Evolutionary conservation across 1,140 invertebrate genomes (phyloP), one percentile per base, ranked within the genome.

Genomic region (Euwallacea fornicatus): DNA sequence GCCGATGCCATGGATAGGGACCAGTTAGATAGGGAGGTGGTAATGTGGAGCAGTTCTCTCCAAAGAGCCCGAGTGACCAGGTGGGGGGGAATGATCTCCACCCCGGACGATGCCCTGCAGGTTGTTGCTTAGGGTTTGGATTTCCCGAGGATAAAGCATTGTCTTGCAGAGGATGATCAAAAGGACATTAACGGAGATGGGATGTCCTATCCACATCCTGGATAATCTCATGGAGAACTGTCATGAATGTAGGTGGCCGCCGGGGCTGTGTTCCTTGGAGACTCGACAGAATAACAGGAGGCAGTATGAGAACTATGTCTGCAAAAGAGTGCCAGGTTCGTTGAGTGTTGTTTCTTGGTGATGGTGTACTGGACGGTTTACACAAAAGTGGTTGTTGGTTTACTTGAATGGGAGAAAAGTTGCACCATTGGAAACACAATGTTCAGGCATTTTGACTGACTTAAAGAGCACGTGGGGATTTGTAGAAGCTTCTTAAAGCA

Each of bases 61-160:
- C 87, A 92, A 11, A 83, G 93, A 60, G 96, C 96, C 1, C 83
- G 94, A 74, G 95, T 98, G 41, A 96, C 94, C 1, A 85, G 96
- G 62, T 98, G 96, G 96, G 96, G 96, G 64, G 96, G 96, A 64
- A 98, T 98, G 94, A 97, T 98, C 68, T 96, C 94, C 13, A 98
- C 96, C 0, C 96, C 96, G 6, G 96, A 98, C 84, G 92, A 94
- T 82, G 88, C 93, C 44, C 84, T 98, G 74, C 95, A 98, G 87
- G 92, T 94, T 64, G 62, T 47, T 67, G 21, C 13, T 64, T 33
- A 16, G 15, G 13, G 21, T n/a, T 46, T 47, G 13, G 16, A 41
- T 61, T 42, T n/a, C 42, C 21, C 7, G 7, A 61, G 42, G 9
- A 9, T 64, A 50, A 7, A 33, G 13, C 7, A 54, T 9, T 61